phyloP scores from a whole-genome alignment of 2,888 invertebrate genomes.

The Polietes domitor region DNA sequence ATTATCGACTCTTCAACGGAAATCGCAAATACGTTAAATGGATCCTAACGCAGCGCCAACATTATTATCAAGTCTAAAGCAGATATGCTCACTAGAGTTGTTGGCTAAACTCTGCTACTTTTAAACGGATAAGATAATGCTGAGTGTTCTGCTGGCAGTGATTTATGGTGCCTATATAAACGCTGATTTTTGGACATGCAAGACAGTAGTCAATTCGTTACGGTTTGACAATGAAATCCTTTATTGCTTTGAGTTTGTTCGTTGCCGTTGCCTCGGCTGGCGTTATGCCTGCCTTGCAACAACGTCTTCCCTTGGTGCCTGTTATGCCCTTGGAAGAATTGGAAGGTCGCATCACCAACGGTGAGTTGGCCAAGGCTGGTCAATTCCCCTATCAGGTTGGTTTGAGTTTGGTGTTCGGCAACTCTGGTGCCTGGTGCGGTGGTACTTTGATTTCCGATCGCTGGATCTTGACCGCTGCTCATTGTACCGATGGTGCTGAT shows the following conservation, averaged over 20 bases:
- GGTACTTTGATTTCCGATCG: slow-evolving; percentile 75
- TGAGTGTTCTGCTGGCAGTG: not conserved
- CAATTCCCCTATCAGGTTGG: slow-evolving; percentile 78
- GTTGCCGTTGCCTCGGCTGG: slow-evolving; percentile 66
- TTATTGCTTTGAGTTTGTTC: slow-evolving; percentile 64
- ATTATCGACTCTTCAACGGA: no score
- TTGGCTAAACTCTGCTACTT: not conserved
- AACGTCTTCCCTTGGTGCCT: slow-evolving; percentile 46
- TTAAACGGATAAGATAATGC: not conserved
- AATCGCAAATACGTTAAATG: no score
- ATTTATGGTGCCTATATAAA: not conserved
- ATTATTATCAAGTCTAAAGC: no score
- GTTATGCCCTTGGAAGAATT: slow-evolving; percentile 41
- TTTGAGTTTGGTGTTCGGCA: slow-evolving; percentile 68
- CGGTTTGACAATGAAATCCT: slow-evolving; percentile 67
- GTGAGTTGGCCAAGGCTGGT: slow-evolving; percentile 70
- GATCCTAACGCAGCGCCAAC: no score
- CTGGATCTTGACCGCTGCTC: slow-evolving; percentile 78
- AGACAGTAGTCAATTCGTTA: slow-evolving; percentile 31
- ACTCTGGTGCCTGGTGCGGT: slow-evolving; percentile 75
- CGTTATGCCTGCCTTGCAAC: slow-evolving; percentile 28
- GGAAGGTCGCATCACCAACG: slow-evolving; percentile 69
- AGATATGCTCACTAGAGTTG: not conserved
- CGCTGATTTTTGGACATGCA: not conserved
- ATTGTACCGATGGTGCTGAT: slow-evolving; percentile 73